phyloP scores from a whole-genome alignment of 2,888 invertebrate genomes.

The Agrotis exclamationis region DNA sequence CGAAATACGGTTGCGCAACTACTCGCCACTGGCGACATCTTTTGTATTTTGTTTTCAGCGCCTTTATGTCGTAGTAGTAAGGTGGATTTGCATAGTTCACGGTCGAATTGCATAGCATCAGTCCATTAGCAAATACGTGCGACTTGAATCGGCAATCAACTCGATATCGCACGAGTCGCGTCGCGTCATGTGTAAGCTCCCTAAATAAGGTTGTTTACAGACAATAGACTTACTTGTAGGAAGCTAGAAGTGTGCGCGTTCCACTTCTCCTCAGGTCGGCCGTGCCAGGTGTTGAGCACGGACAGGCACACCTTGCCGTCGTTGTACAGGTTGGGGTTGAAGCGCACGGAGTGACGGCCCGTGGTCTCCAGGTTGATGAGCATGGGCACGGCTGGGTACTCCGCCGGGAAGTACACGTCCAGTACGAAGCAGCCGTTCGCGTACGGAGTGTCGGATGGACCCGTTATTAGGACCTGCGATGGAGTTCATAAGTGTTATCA shows the following conservation, averaged over 20 bases:
- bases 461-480: conserved; percentile 96
- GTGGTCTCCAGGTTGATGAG: conserved; percentile 97
- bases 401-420: conserved; percentile 97
- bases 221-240: conserved; percentile 92
- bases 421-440: conserved; percentile 98
- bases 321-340: conserved; percentile 98
- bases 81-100: no score
- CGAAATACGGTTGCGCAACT: no score
- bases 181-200: no score
- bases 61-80: no score
- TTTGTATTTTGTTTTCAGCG: no score
- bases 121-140: no score
- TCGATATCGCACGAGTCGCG: no score
- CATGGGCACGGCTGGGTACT: conserved; percentile 96
- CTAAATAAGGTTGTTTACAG: no score
- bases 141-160: no score
- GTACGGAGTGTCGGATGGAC: conserved; percentile 97
- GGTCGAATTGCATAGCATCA: no score
- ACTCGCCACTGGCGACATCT: no score
- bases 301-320: conserved; percentile 98
- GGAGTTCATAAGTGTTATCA: neutral
- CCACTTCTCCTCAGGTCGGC: conserved; percentile 99
- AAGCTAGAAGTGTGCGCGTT: conserved; percentile 98
- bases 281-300: conserved; percentile 99
- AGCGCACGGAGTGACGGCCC: conserved; percentile 96